These are phyloP conservation scores for Bolinopsis microptera DNA, from an alignment of 37 sponge, comb jelly and placozoan species.

Conservation along the genomic window DNA sequence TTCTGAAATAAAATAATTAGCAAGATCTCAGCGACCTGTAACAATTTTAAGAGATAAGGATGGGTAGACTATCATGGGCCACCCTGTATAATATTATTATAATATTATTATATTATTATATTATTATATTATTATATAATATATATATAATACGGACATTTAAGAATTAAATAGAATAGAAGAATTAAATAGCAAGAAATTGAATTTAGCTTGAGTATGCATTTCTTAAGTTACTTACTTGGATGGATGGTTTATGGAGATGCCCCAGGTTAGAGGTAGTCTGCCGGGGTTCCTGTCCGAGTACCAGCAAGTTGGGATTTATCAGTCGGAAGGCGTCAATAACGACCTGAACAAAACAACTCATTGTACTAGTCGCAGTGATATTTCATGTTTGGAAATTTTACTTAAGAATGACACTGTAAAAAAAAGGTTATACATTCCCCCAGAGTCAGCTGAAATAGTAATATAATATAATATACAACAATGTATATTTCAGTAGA, in stretches of 20 bases:
- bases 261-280: slow-evolving; percentile 98
- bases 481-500: not conserved
- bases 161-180: too few relatives aligned
- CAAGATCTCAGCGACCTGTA: too few relatives aligned
- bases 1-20: too few relatives aligned
- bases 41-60: too few relatives aligned
- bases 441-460: not conserved
- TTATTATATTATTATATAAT: too few relatives aligned
- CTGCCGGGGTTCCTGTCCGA: slow-evolving; percentile 94
- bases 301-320: slow-evolving; percentile 82
- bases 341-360: slow-evolving; percentile 74
- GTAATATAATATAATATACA: not conserved
- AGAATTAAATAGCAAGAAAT: too few relatives aligned
- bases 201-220: too few relatives aligned
- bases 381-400: not conserved
- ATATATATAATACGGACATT: too few relatives aligned
- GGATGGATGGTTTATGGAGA: slow-evolving; percentile 97
- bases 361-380: not conserved
- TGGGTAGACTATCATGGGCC: too few relatives aligned
- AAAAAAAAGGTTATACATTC: slow-evolving; percentile 57
- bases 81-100: too few relatives aligned
- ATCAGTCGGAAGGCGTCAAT: slow-evolving; percentile 98
- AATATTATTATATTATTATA: too few relatives aligned
- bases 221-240: slow-evolving; percentile 76
- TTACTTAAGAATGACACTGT: not conserved